Evolutionary conservation across 2,113 vertebrate genomes (phyloP).

Genomic region (Phocoena phocoena): DNA sequence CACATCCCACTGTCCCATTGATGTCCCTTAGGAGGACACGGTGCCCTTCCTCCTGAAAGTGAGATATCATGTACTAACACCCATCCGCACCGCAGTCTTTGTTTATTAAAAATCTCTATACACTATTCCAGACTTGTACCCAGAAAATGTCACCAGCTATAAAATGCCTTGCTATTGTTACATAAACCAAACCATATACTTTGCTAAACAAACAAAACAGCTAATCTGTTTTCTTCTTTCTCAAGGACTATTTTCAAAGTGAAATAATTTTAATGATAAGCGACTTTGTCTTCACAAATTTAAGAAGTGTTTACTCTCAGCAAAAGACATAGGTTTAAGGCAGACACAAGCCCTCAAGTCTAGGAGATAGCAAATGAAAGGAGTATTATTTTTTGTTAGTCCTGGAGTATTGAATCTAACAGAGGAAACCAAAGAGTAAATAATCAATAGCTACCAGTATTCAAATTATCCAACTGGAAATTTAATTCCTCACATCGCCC

Average conservation of each 20-base stretch:
- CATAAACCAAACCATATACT: background rate
- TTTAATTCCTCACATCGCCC: background rate
- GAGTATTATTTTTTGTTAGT: background rate
- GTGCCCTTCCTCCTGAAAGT: conserved; percentile 67
- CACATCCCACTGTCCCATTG: conserved; percentile 23
- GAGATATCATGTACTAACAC: conserved; percentile 66
- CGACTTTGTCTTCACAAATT: conserved; percentile 2
- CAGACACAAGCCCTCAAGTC: background rate
- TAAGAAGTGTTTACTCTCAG: background rate
- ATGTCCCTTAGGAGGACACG: conserved; percentile 66
- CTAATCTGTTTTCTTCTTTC: background rate
- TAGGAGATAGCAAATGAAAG: background rate
- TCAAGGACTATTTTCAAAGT: background rate
- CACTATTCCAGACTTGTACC: conserved; percentile 62
- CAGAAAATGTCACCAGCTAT: background rate
- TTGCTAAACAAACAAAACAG: conserved; percentile 68
- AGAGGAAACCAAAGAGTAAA: background rate
- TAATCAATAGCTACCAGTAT: background rate
- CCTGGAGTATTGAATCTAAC: background rate
- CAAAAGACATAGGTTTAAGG: background rate
- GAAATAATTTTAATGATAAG: conserved; percentile 15
- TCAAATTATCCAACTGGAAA: background rate
- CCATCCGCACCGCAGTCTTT: conserved; percentile 74
- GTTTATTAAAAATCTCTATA: conserved; percentile 73
- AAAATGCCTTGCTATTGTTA: background rate